These are phyloP conservation scores for Peromyscus eremicus DNA, from an alignment of 2,797 vertebrate species.

Conservation along the genomic window DNA sequence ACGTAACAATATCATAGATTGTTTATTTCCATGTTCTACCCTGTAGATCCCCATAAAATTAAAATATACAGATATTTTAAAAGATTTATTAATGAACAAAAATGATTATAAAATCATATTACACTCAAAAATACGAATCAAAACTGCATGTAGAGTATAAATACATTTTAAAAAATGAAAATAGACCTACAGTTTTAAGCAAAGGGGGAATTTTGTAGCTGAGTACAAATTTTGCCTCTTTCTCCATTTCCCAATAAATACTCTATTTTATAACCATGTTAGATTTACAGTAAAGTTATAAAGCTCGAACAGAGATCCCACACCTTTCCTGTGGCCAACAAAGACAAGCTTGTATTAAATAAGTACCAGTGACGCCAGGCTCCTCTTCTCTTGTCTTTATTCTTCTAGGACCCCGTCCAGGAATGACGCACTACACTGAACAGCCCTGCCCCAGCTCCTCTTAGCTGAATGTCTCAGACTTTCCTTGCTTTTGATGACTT, in stretches of 20 bases:
- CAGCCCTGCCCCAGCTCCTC: not conserved
- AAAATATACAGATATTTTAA: not conserved
- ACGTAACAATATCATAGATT: not conserved
- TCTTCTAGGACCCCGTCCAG: not conserved
- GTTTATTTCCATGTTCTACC: not conserved
- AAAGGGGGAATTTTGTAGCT: not conserved
- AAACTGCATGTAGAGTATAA: not conserved
- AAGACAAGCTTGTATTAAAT: not conserved
- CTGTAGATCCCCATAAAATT: not conserved
- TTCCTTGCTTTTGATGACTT: constrained; percentile 41
- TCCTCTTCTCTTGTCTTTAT: not conserved
- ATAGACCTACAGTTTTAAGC: not conserved
- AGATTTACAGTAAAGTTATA: not conserved
- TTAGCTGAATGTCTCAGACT: not conserved
- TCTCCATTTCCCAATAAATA: not conserved
- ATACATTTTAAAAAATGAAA: not conserved
- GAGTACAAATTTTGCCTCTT: not conserved
- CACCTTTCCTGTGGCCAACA: not conserved
- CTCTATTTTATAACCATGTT: not conserved
- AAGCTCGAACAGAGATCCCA: not conserved
- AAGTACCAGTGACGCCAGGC: not conserved
- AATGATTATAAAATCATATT: not conserved
- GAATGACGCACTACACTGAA: not conserved
- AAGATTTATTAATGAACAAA: not conserved
- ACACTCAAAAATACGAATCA: not conserved